phyloP scores from a whole-genome alignment of 2,113 vertebrate species.

The Willisornis vidua region DNA sequence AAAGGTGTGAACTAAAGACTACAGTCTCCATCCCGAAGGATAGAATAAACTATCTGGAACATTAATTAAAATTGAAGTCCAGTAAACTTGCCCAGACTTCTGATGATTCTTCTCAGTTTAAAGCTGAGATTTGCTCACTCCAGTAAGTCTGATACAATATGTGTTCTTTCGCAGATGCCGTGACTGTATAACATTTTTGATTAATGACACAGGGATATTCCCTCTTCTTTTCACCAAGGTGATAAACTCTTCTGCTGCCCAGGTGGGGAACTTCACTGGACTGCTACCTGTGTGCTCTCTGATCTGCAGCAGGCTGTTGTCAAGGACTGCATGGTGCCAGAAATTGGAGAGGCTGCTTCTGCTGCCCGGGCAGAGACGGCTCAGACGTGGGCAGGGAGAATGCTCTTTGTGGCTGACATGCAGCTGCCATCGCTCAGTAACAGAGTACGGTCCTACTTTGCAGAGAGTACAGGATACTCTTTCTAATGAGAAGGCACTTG shows the following conservation, averaged over 20 bases:
- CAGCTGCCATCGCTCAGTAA: rapidly evolving
- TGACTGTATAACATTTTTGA: not conserved
- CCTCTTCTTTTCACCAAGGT: not conserved
- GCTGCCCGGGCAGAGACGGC: not conserved
- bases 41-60: slow-evolving; percentile 80
- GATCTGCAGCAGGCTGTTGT: not conserved
- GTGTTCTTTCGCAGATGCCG: not conserved
- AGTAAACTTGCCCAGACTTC: slow-evolving; percentile 75
- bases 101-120: slow-evolving; percentile 83
- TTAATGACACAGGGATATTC: not conserved
- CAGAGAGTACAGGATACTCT: not conserved
- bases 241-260: not conserved
- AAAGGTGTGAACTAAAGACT: slow-evolving; percentile 82
- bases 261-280: not conserved
- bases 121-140: slow-evolving; percentile 82
- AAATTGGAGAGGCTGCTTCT: not conserved
- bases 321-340: not conserved
- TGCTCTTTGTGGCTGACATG: not conserved
- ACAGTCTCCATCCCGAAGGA: slow-evolving; percentile 84
- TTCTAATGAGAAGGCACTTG: not conserved
- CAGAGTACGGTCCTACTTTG: not conserved
- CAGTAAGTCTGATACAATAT: slow-evolving; percentile 78
- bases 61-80: slow-evolving; percentile 80
- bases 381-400: rapidly evolving
- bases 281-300: not conserved